Conservation (phyloP, 2,888 invertebrate species). For the Euproctis similis region DNA sequence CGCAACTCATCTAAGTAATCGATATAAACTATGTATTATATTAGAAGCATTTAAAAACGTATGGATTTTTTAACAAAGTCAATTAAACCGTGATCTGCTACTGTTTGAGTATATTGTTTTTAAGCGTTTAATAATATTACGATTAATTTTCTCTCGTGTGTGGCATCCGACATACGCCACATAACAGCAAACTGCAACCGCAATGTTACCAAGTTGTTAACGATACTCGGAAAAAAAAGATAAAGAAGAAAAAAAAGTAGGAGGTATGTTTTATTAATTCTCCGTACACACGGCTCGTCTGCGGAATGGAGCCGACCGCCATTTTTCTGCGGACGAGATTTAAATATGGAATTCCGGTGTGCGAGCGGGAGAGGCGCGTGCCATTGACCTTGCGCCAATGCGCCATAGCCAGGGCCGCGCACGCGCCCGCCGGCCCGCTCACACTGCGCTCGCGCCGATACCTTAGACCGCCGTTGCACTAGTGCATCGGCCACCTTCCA, state of each 20-base stretch:
- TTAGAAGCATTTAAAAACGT: no score
- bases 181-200: conserved; percentile 46
- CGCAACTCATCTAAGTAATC: conserved; percentile 23
- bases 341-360: conserved; percentile 77
- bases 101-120: conserved; percentile 16
- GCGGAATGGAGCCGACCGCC: conserved; percentile 70
- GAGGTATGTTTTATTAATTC: conserved; percentile 73
- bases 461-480: conserved; percentile 36
- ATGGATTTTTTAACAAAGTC: conserved; percentile 40
- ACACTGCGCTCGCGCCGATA: conserved; percentile 32
- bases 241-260: conserved; percentile 56
- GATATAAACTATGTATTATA: no score
- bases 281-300: conserved; percentile 58
- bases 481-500: no score
- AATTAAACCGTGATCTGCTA: conserved; percentile 20
- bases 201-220: conserved; percentile 54
- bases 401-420: conserved; percentile 67
- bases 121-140: conserved; percentile 34
- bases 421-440: conserved; percentile 24
- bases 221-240: conserved; percentile 62
- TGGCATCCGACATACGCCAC: conserved; percentile 23
- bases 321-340: conserved; percentile 76
- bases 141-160: conserved; percentile 38
- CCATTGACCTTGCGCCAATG: conserved; percentile 68
- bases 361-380: conserved; percentile 73